Percentiles rank a stretch among this genome's conserved stretches.
phyloP scores from a whole-genome alignment of 2,888 invertebrate species.

The Celastrina argiolus region DNA sequence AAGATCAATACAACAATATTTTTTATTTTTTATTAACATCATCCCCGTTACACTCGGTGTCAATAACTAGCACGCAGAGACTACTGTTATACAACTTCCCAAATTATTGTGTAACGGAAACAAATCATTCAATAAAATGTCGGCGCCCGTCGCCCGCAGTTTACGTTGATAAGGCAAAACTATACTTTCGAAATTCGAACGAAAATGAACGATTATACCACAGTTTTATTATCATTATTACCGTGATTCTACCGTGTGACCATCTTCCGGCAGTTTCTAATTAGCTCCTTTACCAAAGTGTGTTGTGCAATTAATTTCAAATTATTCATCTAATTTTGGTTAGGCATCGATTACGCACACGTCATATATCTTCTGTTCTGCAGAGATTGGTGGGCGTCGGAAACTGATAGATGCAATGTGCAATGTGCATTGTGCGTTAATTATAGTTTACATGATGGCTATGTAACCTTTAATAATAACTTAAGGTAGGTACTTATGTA shows the following conservation, averaged over 20 bases:
- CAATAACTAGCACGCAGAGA: slow-evolving; percentile 21
- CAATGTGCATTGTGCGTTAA: not conserved
- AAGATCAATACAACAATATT: too few relatives aligned
- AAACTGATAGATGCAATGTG: not conserved
- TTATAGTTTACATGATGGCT: too few relatives aligned
- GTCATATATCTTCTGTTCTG: not conserved
- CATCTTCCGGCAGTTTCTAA: slow-evolving; percentile 14
- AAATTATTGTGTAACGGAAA: slow-evolving; percentile 35
- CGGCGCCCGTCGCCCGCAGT: slow-evolving; percentile 27
- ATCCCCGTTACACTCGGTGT: not conserved
- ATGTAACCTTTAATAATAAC: too few relatives aligned
- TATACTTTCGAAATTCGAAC: slow-evolving; percentile 32
- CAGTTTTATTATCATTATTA: too few relatives aligned
- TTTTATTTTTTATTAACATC: not conserved
- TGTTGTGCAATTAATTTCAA: not conserved
- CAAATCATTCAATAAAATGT: slow-evolving; percentile 33
- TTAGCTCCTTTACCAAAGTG: not conserved
- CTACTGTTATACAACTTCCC: slow-evolving; percentile 29
- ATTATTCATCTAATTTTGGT: not conserved
- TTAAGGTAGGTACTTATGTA: too few relatives aligned
- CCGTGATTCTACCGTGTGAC: not conserved
- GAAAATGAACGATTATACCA: not conserved
- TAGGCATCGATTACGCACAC: not conserved
- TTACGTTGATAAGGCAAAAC: slow-evolving; percentile 32
- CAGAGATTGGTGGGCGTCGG: not conserved